Percentiles rank a stretch among this genome's conserved stretches.
Conservation (phyloP, 2,797 vertebrate species). For the Eidolon dupreanum region DNA sequence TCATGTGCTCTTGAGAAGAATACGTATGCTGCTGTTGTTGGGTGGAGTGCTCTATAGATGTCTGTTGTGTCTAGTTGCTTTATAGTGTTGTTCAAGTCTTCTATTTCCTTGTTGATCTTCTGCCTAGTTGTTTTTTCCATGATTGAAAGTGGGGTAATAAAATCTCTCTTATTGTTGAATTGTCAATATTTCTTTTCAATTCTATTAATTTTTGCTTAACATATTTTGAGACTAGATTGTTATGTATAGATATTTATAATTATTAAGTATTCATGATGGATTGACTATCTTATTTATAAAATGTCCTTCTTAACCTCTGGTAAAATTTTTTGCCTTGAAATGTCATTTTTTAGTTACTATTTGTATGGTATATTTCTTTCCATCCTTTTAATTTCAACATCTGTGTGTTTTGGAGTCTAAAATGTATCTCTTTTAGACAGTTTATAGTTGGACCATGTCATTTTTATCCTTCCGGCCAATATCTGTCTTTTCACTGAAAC, state of each 20-base stretch:
- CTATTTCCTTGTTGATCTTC: neutral
- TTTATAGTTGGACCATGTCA: neutral
- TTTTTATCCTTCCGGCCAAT: neutral
- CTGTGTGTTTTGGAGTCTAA: neutral
- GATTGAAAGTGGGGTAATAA: neutral
- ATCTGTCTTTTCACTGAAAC: neutral
- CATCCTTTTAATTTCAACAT: neutral
- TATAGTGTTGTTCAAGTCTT: neutral
- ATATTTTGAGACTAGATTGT: neutral
- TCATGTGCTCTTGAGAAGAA: neutral
- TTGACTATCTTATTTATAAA: neutral
- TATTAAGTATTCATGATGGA: neutral
- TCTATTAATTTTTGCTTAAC: neutral
- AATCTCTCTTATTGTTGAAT: neutral
- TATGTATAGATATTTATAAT: neutral
- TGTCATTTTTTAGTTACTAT: neutral
- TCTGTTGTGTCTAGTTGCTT: neutral
- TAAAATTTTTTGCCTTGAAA: neutral
- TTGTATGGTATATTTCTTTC: neutral
- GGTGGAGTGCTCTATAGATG: neutral
- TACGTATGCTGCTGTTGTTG: neutral
- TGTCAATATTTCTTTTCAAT: neutral
- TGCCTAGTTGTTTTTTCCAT: neutral
- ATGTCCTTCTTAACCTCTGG: neutral
- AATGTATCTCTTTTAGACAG: neutral